Evolutionary conservation across 2,888 invertebrate species (phyloP).

Genomic region (Candidula unifasciata): DNA sequence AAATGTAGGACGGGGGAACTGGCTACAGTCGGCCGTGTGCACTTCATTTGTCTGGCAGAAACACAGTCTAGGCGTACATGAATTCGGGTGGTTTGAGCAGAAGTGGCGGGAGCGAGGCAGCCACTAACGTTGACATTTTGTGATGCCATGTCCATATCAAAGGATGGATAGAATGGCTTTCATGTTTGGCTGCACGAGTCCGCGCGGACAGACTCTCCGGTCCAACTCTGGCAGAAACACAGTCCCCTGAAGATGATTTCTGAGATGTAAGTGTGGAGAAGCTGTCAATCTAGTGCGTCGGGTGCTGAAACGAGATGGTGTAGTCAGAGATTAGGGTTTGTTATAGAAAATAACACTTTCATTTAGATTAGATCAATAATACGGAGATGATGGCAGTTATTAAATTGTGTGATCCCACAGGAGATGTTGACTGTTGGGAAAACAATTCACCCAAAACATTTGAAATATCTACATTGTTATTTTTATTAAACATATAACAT

Average conservation of each 20-base stretch:
- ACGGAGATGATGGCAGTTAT: too few species aligned
- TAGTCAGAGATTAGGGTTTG: too few species aligned
- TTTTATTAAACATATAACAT: too few species aligned
- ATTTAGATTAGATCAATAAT: too few species aligned
- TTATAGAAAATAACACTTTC: too few species aligned
- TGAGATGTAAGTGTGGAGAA: constrained; percentile 35
- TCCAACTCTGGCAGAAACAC: not conserved
- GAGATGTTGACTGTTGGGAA: too few species aligned
- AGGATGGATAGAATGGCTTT: not conserved
- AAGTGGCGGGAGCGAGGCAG: not conserved
- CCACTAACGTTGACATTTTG: not conserved
- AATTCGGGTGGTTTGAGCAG: not conserved
- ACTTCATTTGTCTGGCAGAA: too few species aligned
- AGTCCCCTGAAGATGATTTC: not conserved
- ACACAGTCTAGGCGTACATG: not conserved
- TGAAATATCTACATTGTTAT: too few species aligned
- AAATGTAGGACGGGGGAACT: too few species aligned
- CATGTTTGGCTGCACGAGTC: constrained; percentile 21
- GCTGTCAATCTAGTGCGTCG: constrained; percentile 45
- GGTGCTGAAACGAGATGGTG: constrained; percentile 28
- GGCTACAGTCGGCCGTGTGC: too few species aligned
- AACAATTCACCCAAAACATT: too few species aligned
- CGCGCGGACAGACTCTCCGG: constrained; percentile 2
- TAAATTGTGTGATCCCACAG: too few species aligned
- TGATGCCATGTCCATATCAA: not conserved